phyloP scores from a whole-genome alignment of 2,113 vertebrate species.

The Anguilla rostrata region DNA sequence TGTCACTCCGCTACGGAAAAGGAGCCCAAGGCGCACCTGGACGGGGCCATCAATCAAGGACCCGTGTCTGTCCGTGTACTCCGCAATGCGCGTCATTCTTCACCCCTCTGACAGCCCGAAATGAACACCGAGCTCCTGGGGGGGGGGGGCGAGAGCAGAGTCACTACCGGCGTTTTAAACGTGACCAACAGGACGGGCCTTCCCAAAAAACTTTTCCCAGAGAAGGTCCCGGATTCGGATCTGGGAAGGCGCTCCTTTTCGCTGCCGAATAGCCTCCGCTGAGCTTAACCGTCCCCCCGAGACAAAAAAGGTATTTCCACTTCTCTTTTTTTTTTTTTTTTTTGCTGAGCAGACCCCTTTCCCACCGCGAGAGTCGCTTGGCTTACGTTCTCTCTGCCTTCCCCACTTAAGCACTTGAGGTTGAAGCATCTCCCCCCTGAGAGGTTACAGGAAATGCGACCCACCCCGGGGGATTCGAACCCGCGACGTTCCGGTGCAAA shows the following conservation, averaged over 20 bases:
- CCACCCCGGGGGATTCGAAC: background rate
- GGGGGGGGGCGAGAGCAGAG: background rate
- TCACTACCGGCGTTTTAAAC: background rate
- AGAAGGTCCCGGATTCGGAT: too few relatives aligned
- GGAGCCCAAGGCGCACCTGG: too few relatives aligned
- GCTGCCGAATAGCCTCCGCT: too few relatives aligned
- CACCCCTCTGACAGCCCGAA: conserved; percentile 13
- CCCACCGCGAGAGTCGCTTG: too few relatives aligned
- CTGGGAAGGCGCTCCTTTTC: too few relatives aligned
- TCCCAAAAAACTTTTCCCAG: too few relatives aligned
- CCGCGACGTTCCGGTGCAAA: background rate
- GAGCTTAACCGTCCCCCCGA: too few relatives aligned
- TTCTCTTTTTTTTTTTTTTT: too few relatives aligned
- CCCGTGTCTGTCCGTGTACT: background rate
- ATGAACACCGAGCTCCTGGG: background rate
- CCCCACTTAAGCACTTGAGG: background rate
- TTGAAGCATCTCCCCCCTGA: background rate
- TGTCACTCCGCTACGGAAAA: background rate
- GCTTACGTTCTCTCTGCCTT: background rate
- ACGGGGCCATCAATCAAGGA: background rate
- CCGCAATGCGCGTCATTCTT: conserved; percentile 3
- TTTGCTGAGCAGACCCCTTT: too few relatives aligned
- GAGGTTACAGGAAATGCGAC: background rate
- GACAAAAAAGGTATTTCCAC: too few relatives aligned
- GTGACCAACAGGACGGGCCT: background rate